Conservation (phyloP, 2,797 vertebrate genomes). For the Tenualosa thibaudeaui region DNA sequence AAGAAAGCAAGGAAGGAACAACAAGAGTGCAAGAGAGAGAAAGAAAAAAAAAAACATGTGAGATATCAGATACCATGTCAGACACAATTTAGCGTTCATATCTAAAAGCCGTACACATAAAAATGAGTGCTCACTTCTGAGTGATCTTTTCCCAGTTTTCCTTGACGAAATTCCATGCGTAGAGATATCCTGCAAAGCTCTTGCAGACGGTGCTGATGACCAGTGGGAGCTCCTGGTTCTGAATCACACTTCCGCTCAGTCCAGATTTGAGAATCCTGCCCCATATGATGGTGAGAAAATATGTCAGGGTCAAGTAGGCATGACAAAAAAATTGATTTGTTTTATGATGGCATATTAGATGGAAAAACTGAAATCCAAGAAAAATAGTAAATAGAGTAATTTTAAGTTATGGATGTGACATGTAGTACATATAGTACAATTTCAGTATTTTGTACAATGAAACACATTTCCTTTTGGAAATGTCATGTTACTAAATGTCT, state of each 20-base stretch:
- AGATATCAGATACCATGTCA: background rate
- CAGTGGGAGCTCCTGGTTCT: slow-evolving; percentile 83
- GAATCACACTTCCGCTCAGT: slow-evolving; percentile 78
- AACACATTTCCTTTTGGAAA: no score
- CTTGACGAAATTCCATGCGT: slow-evolving; percentile 95
- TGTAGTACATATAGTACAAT: no score
- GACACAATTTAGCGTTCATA: background rate
- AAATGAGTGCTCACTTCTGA: slow-evolving; percentile 80
- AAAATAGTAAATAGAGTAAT: no score
- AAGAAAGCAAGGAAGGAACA: background rate
- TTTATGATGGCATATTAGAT: background rate
- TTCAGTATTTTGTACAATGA: no score
- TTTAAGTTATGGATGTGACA: no score
- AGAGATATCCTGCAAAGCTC: slow-evolving; percentile 81
- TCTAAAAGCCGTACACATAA: background rate
- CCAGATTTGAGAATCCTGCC: slow-evolving; percentile 82
- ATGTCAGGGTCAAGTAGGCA: background rate
- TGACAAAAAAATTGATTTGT: background rate
- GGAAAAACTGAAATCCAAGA: background rate
- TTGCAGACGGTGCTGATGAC: slow-evolving; percentile 77
- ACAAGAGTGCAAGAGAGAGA: background rate
- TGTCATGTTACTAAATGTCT: no score
- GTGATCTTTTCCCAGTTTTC: slow-evolving; percentile 90
- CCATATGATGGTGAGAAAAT: background rate
- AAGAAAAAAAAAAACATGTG: background rate